phyloP scores from a whole-genome alignment of 2,113 vertebrate genomes.

The Gopherus flavomarginatus region DNA sequence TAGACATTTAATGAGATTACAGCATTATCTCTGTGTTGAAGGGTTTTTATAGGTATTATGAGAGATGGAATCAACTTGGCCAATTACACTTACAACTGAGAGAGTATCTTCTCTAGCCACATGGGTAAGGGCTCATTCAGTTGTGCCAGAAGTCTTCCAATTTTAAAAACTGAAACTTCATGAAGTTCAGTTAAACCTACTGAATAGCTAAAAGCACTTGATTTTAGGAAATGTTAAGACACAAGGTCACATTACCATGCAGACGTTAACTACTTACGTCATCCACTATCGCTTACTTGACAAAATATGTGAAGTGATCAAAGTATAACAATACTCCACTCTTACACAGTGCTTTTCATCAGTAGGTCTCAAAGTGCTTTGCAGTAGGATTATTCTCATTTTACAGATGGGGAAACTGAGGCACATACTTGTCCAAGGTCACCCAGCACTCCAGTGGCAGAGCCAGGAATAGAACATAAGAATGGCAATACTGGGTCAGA shows the following conservation, averaged over 20 bases:
- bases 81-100: background rate
- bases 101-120: background rate
- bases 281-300: background rate
- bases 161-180: background rate
- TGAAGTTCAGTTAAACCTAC: background rate
- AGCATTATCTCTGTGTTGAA: background rate
- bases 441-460: background rate
- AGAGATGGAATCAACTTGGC: background rate
- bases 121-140: background rate
- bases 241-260: background rate
- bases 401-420: background rate
- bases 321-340: background rate
- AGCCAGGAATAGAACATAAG: background rate
- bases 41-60: background rate
- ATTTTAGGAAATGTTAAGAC: background rate
- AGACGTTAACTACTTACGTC: background rate
- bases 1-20: background rate
- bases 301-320: background rate
- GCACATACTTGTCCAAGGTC: background rate
- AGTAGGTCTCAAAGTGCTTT: background rate
- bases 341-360: background rate
- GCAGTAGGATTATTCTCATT: background rate
- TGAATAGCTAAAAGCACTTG: background rate
- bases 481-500: no score
- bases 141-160: background rate